Conservation (phyloP, 1,140 invertebrate species). For the Ladona fulva region DNA sequence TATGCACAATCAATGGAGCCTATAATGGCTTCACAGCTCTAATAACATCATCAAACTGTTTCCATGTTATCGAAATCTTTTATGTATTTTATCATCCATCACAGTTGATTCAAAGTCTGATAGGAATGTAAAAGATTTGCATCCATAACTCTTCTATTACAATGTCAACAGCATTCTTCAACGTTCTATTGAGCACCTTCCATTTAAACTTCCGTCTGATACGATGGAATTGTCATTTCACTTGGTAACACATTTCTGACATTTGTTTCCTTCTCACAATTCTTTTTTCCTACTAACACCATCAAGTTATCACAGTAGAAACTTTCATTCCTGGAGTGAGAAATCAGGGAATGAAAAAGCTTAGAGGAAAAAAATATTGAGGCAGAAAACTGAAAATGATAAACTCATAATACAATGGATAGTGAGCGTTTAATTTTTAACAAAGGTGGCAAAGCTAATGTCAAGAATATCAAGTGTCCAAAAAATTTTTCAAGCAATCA, state of each 20-base stretch:
- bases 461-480: neutral
- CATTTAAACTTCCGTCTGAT: neutral
- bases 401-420: neutral
- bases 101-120: too few species aligned
- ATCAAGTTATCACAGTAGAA: conserved; percentile 6
- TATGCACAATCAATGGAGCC: too few species aligned
- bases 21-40: too few species aligned
- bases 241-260: neutral
- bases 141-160: too few species aligned
- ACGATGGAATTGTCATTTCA: neutral
- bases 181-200: neutral
- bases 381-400: neutral
- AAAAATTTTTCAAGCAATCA: neutral
- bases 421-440: neutral
- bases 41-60: too few species aligned
- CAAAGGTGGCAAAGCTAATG: neutral
- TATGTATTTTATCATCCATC: too few species aligned
- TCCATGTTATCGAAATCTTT: too few species aligned
- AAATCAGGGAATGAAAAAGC: neutral
- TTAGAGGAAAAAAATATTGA: neutral
- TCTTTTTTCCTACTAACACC: neutral
- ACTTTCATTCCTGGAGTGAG: conserved; percentile 5
- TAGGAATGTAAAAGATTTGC: too few species aligned
- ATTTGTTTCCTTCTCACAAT: neutral
- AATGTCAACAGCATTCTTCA: too few species aligned